Evolutionary conservation across 2,888 invertebrate species (phyloP).

Genomic region (Drosophila prostipennis): DNA sequence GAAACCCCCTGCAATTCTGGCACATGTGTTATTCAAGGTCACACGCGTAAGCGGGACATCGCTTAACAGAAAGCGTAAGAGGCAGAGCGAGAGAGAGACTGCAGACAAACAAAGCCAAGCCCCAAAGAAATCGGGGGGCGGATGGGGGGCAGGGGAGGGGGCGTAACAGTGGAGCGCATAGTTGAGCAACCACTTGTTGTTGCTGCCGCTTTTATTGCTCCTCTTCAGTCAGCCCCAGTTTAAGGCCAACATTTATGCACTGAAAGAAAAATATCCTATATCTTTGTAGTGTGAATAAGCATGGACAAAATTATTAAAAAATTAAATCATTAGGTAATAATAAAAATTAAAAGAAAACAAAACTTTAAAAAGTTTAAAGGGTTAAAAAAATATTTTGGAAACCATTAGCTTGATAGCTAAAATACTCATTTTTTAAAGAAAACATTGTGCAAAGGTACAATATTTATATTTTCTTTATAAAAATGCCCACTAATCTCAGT

Average conservation of each 20-base stretch:
- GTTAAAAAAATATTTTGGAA: too few species aligned
- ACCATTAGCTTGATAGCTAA: too few species aligned
- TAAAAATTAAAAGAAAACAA: too few species aligned
- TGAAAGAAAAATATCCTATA: conserved; percentile 8
- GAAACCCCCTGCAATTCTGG: conserved; percentile 57
- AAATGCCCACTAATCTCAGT: too few species aligned
- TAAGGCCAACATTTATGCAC: conserved; percentile 57
- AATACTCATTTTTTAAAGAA: too few species aligned
- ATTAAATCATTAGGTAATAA: background rate
- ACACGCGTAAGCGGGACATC: conserved; percentile 46
- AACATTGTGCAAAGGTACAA: too few species aligned
- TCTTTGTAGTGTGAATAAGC: background rate
- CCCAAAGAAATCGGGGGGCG: conserved; percentile 12
- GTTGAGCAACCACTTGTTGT: conserved; percentile 76
- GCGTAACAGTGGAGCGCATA: conserved; percentile 60
- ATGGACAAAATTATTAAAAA: background rate
- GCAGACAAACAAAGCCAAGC: conserved; percentile 39
- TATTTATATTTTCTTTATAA: too few species aligned
- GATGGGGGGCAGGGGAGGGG: conserved; percentile 26
- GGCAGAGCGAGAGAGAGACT: conserved; percentile 15
- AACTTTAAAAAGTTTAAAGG: too few species aligned
- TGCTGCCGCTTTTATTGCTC: conserved; percentile 41
- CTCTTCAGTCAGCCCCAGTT: conserved; percentile 41
- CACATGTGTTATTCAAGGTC: conserved; percentile 70
- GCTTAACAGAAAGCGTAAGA: background rate